phyloP scores from a whole-genome alignment of 2,797 vertebrate genomes.

The Poeciliopsis turneri region DNA sequence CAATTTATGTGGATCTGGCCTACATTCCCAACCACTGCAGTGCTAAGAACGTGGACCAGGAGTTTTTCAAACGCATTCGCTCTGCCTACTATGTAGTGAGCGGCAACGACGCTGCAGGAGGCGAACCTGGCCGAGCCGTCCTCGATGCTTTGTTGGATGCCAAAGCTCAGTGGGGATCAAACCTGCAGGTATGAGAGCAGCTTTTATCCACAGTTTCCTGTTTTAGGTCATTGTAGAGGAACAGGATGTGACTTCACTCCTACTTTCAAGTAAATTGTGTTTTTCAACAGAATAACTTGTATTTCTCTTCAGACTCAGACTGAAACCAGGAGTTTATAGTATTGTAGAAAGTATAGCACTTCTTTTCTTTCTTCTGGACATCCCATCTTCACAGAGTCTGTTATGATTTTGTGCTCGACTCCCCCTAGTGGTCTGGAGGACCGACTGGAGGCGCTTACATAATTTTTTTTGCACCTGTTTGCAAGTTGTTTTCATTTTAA shows the following conservation, averaged over 20 bases:
- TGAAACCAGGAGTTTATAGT: background rate
- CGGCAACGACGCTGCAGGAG: slow-evolving; percentile 90
- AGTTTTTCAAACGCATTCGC: slow-evolving; percentile 95
- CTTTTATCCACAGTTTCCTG: background rate
- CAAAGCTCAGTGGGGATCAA: slow-evolving; percentile 98
- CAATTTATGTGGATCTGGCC: slow-evolving; percentile 96
- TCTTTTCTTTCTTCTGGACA: background rate
- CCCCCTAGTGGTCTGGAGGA: background rate
- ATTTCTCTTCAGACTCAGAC: background rate
- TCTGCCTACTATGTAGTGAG: slow-evolving; percentile 97
- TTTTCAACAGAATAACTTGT: background rate
- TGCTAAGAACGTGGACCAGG: slow-evolving; percentile 95
- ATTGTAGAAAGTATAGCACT: too few species aligned
- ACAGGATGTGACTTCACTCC: background rate
- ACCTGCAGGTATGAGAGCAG: slow-evolving; percentile 87
- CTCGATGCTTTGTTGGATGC: slow-evolving; percentile 94
- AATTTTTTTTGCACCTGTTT: background rate
- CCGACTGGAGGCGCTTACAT: too few species aligned
- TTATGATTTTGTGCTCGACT: background rate
- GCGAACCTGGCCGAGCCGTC: slow-evolving; percentile 91
- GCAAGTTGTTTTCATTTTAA: background rate
- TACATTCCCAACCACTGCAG: slow-evolving; percentile 99
- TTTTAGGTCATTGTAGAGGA: background rate
- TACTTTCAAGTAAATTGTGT: background rate
- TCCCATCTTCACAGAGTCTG: background rate